phyloP scores from a whole-genome alignment of 2,888 invertebrate genomes.

The Ormyrus thymus region DNA sequence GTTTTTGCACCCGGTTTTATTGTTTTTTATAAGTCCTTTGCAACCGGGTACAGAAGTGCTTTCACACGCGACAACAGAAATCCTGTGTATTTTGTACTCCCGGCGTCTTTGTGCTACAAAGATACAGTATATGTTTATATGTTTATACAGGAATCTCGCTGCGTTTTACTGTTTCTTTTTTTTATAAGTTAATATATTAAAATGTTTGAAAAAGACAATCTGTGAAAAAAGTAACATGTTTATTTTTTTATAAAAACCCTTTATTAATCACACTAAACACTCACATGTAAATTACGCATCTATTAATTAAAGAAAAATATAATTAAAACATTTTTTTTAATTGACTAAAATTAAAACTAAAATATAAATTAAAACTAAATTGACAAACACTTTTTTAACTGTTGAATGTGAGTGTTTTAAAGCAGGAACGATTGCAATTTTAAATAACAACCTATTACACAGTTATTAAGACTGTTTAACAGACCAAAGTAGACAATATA shows the following conservation, averaged over 20 bases:
- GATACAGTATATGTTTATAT: constrained; percentile 58
- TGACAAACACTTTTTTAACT: neutral
- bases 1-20: too few relatives aligned
- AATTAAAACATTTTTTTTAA: constrained; percentile 15
- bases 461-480: too few relatives aligned
- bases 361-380: constrained; percentile 16
- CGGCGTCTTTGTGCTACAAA: constrained; percentile 54
- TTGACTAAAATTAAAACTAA: constrained; percentile 35
- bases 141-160: constrained; percentile 56
- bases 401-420: constrained; percentile 7
- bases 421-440: constrained; percentile 26
- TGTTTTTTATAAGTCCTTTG: too few relatives aligned
- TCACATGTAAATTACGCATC: constrained; percentile 18
- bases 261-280: constrained; percentile 37
- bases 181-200: constrained; percentile 54
- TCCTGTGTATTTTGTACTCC: constrained; percentile 55
- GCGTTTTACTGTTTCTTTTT: constrained; percentile 51
- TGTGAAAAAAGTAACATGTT: constrained; percentile 17
- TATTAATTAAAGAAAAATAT: constrained; percentile 24
- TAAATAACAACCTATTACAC: neutral
- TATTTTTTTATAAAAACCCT: constrained; percentile 45
- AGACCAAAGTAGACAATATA: too few relatives aligned
- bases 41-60: constrained; percentile 41
- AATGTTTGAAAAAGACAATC: constrained; percentile 49
- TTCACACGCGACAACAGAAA: constrained; percentile 33